phyloP scores from a whole-genome alignment of 1,140 invertebrate species.

The Linepithema humile region DNA sequence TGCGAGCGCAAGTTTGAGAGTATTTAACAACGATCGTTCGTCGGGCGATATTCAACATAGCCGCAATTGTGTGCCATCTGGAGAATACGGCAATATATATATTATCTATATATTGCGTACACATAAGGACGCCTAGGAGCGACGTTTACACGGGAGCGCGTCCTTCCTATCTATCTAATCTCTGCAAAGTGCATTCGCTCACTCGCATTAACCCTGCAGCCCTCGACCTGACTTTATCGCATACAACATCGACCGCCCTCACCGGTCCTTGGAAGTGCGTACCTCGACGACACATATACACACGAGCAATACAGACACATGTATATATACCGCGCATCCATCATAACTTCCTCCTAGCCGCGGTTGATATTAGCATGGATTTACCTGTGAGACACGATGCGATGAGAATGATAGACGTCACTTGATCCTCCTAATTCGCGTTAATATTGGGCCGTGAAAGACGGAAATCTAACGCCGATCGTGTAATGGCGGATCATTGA shows the following conservation, averaged over 20 bases:
- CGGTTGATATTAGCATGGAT: constrained; percentile 39
- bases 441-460: background rate
- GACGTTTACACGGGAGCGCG: constrained; percentile 1
- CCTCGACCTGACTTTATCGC: constrained; percentile 30
- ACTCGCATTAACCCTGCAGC: constrained; percentile 62
- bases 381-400: constrained; percentile 18
- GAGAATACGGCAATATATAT: background rate
- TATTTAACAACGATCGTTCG: constrained; percentile 13
- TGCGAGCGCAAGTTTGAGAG: constrained; percentile 6
- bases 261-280: constrained; percentile 32
- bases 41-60: background rate
- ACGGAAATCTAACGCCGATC: background rate
- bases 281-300: background rate
- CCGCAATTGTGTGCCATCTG: background rate
- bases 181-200: constrained; percentile 71
- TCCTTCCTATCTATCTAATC: constrained; percentile 70
- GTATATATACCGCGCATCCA: background rate
- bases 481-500: background rate
- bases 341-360: constrained; percentile 10
- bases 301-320: background rate
- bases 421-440: constrained; percentile 16
- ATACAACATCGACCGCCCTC: background rate
- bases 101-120: no score
- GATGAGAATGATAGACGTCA: background rate
- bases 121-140: background rate